Percentiles rank a stretch among this genome's conserved stretches.
Conservation (phyloP, 1,140 invertebrate species). For the Theocolax elegans region DNA sequence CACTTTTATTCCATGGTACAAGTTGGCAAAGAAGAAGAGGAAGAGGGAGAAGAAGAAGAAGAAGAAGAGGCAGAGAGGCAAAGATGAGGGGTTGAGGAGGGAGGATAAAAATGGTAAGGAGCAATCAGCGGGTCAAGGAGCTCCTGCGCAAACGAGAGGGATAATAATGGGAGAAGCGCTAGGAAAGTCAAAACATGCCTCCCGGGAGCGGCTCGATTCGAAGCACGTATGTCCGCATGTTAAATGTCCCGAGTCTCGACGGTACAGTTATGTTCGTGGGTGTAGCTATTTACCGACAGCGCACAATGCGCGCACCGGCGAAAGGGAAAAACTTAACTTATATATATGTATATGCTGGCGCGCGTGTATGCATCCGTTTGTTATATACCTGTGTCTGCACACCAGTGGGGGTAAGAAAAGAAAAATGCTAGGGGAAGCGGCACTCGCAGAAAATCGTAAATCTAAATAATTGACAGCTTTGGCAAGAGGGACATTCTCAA, state of each 20-base stretch:
- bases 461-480: constrained; percentile 59
- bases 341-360: not conserved
- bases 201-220: constrained; percentile 8
- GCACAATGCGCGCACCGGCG: not conserved
- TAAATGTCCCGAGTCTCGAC: constrained; percentile 26
- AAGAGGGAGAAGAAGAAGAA: too few species aligned
- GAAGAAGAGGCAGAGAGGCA: too few species aligned
- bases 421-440: constrained; percentile 15
- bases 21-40: too few species aligned
- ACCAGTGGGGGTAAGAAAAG: not conserved
- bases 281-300: constrained; percentile 43
- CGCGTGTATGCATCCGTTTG: not conserved
- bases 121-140: too few species aligned
- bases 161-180: constrained; percentile 6
- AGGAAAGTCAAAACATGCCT: constrained; percentile 15
- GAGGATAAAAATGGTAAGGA: too few species aligned
- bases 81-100: too few species aligned
- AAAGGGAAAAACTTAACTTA: not conserved
- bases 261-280: constrained; percentile 43
- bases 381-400: not conserved
- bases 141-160: too few species aligned
- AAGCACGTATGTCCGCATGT: constrained; percentile 37
- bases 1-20: too few species aligned
- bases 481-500: constrained; percentile 19
- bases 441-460: constrained; percentile 51